These are phyloP conservation scores for Lithobates pipiens DNA, from an alignment of 2,797 vertebrate genomes.

Conservation along the genomic window DNA sequence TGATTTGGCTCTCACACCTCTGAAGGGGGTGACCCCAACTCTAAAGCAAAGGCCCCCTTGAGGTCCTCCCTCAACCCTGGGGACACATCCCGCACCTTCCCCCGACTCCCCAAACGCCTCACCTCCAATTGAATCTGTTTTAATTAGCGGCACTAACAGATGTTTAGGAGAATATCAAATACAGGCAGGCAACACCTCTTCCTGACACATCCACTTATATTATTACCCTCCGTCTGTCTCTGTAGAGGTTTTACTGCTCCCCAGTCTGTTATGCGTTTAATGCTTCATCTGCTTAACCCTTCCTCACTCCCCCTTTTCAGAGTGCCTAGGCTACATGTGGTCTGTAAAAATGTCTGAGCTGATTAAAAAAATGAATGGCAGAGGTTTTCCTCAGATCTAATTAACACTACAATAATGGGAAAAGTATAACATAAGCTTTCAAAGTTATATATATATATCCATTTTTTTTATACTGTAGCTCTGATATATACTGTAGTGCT, in stretches of 20 bases:
- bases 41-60: not conserved
- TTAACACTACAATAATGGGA: no score
- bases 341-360: not conserved
- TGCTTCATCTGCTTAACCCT: constrained; percentile 4
- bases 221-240: constrained; percentile 42
- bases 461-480: no score
- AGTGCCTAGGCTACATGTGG: not conserved
- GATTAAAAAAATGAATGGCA: not conserved
- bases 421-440: no score
- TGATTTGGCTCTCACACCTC: not conserved
- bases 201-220: constrained; percentile 15
- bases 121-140: constrained; percentile 16
- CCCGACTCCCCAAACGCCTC: not conserved
- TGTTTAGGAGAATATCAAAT: constrained; percentile 26
- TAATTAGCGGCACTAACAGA: constrained; percentile 31
- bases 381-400: no score
- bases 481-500: no score
- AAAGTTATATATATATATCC: no score
- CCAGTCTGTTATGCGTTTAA: constrained; percentile 18
- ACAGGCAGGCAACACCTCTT: constrained; percentile 19
- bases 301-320: not conserved
- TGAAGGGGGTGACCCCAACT: not conserved
- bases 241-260: constrained; percentile 23
- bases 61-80: not conserved
- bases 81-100: not conserved